A percentile compares a stretch with the other conserved stretches of the same genome.
These are phyloP conservation scores for Platycheirus albimanus DNA, from an alignment of 2,888 invertebrate genomes.

Conservation along the genomic window DNA sequence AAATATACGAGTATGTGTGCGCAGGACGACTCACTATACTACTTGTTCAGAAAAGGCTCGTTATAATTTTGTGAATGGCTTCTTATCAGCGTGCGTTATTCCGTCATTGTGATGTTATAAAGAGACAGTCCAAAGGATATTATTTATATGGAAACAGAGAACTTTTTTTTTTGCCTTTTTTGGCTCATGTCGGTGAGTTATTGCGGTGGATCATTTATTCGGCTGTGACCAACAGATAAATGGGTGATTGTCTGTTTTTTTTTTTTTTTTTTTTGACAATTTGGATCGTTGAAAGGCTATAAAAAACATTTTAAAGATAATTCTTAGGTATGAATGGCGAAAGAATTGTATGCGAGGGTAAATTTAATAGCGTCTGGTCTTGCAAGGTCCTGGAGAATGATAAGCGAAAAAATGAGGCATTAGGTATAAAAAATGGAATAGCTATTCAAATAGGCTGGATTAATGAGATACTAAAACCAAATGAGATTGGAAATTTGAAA, in stretches of 20 bases:
- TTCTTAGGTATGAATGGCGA: conserved; percentile 7
- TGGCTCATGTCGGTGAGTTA: conserved; percentile 21
- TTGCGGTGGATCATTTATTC: conserved; percentile 27
- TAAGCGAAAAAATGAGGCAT: conserved; percentile 7
- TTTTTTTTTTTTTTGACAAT: conserved; percentile 19
- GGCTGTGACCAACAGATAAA: conserved; percentile 55
- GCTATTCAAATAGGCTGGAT: conserved; percentile 23
- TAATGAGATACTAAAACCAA: not conserved
- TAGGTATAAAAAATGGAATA: not conserved
- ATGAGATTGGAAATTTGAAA: too few relatives aligned
- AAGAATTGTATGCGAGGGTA: conserved; percentile 12
- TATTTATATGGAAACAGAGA: not conserved
- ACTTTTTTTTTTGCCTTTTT: conserved; percentile 17
- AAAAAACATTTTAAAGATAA: conserved; percentile 31
- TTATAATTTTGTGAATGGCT: conserved; percentile 32
- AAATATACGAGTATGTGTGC: not conserved
- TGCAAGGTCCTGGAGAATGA: conserved; percentile 14
- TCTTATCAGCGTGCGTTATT: conserved; percentile 36
- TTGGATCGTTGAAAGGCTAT: conserved; percentile 26
- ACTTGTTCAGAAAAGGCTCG: conserved; percentile 17
- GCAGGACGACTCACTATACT: too few relatives aligned
- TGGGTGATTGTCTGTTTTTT: conserved; percentile 16
- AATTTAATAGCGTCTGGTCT: conserved; percentile 11
- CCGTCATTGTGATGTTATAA: not conserved
- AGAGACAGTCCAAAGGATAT: conserved; percentile 6